phyloP scores from a whole-genome alignment of 2,113 vertebrate genomes.

The Delphinapterus leucas region DNA sequence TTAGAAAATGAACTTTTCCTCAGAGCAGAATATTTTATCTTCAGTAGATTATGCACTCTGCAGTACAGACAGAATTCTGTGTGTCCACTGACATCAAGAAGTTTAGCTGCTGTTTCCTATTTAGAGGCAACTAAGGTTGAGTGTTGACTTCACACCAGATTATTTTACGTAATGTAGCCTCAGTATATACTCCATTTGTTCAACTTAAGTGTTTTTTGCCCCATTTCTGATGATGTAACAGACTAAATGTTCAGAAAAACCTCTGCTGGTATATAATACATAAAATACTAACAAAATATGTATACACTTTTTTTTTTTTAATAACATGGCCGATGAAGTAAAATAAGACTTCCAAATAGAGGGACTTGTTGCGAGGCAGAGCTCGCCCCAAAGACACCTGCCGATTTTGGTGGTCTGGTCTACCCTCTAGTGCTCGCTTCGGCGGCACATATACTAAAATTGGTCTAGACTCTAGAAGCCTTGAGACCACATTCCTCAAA shows the following conservation, averaged over 20 bases:
- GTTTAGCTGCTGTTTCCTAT: not conserved
- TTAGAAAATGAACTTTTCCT: conserved; percentile 3
- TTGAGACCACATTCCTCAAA: not conserved
- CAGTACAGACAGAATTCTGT: conserved; percentile 17
- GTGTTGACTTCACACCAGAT: not conserved
- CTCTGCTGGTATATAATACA: not conserved
- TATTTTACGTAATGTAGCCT: not conserved
- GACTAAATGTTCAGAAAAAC: not conserved
- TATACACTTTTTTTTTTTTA: not conserved
- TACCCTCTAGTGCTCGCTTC: too few relatives aligned
- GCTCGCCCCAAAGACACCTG: not conserved
- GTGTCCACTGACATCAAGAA: not conserved
- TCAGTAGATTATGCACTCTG: not conserved
- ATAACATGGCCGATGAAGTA: not conserved
- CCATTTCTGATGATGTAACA: not conserved
- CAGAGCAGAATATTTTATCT: not conserved
- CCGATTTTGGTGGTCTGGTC: not conserved
- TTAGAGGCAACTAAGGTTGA: not conserved
- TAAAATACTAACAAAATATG: not conserved
- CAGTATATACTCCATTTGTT: not conserved
- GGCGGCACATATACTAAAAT: accelerated
- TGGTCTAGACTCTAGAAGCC: not conserved
- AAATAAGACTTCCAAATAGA: not conserved
- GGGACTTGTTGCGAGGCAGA: not conserved
- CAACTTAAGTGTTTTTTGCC: not conserved